Base-by-base conservation (phyloP, 2,797 vertebrate genomes). In the Myripristis jacobus region DNA sequence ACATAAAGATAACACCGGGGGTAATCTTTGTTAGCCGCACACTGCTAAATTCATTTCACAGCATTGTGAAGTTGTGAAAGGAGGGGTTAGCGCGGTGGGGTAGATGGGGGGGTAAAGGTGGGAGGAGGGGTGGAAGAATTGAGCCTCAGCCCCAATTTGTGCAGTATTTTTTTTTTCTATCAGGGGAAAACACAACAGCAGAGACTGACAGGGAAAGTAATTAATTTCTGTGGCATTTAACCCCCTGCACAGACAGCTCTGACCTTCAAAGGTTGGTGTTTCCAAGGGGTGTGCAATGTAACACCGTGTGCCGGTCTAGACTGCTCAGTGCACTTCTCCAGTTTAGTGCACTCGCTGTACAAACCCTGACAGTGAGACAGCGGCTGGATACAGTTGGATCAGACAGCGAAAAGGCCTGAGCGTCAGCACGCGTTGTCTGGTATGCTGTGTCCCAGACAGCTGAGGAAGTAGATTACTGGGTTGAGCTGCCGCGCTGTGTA, bases 161-260 rank as follows among this genome's bases (percentile, higher is more conserved):
- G 12, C 5, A 53, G 51, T 53, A 18, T 53, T 22, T 16, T 12
- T 80, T n/a, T 80, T 74, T 73, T 70, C 73, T 70, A 62, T 84
- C 74, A 85, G 80, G 86, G 80, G 79, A 80, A 87, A 74, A 73
- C 56, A 71, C 0, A 38, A 86, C 81, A 82, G 87, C 80, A 59
- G 58, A 88, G 89, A 89, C 79, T 90, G 89, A 90, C 88, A 87
- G 83, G 51, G 75, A 57, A 87, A 85, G 79, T 89, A 87, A 92
- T 93, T 88, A 79, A 91, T 92, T 91, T 90, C 74, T 77, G 74
- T 90, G 82, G 87, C 87, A 91, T 90, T 88, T 88, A 87, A 88
- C 89, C 88, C 83, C 73, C 70, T 71, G 80, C 75, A 79, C 76
- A 87, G 79, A 84, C 85, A 84, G 64, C 3, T 46, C 38, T 89